phyloP scores from a whole-genome alignment of 2,888 invertebrate genomes.

The Nymphalis urticae region DNA sequence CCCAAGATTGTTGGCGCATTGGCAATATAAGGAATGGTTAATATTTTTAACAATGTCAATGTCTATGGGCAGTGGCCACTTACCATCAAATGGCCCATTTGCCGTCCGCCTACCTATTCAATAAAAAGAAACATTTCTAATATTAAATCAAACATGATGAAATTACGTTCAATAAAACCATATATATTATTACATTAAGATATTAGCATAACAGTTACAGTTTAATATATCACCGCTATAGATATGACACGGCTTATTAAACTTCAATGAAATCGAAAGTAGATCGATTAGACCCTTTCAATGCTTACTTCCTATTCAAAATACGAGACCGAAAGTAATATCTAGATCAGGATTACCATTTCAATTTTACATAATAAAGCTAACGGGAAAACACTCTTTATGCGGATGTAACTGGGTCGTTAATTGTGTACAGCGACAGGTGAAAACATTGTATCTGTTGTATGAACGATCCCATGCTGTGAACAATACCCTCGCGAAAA shows the following conservation, averaged over 20 bases:
- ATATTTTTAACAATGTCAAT: too few species aligned
- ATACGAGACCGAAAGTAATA: constrained; percentile 35
- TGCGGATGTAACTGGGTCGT: constrained; percentile 35
- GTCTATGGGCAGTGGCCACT: too few species aligned
- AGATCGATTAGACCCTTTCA: constrained; percentile 35
- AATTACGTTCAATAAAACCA: too few species aligned
- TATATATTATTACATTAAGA: too few species aligned
- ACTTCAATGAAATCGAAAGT: constrained; percentile 42
- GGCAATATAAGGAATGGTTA: too few species aligned
- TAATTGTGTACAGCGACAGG: constrained; percentile 33
- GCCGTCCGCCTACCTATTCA: too few species aligned
- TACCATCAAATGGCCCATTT: too few species aligned
- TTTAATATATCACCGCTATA: constrained; percentile 1
- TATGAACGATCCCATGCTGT: constrained; percentile 58
- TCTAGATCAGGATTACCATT: constrained; percentile 29
- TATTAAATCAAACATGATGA: too few species aligned
- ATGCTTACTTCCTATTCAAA: constrained; percentile 27
- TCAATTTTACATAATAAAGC: constrained; percentile 22
- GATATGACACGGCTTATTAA: constrained; percentile 31
- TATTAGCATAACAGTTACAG: too few species aligned
- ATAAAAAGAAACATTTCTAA: too few species aligned
- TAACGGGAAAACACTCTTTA: constrained; percentile 27
- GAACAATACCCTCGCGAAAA: constrained; percentile 76
- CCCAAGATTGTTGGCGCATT: too few species aligned
- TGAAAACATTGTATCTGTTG: constrained; percentile 32